phyloP scores from a whole-genome alignment of 2,888 invertebrate genomes.

The Cryptophagus acutangulus region DNA sequence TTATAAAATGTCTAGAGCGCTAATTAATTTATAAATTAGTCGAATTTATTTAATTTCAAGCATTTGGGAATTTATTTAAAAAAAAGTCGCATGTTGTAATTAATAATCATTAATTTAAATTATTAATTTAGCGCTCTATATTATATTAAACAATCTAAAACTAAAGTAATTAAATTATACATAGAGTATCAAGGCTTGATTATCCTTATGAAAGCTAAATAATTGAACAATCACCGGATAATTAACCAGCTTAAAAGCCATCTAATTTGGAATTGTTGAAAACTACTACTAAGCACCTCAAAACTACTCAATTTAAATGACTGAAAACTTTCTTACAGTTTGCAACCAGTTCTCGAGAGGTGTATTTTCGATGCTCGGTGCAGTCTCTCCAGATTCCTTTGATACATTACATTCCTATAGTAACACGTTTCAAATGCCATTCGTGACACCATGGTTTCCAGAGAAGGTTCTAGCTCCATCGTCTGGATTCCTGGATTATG shows the following conservation, averaged over 20 bases:
- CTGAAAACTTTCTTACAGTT: conserved; percentile 55
- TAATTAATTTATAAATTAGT: no score
- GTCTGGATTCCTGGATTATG: conserved; percentile 83
- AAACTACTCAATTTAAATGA: no score
- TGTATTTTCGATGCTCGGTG: conserved; percentile 85
- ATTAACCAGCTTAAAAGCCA: conserved; percentile 4
- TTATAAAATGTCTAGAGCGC: no score
- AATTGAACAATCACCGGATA: neutral
- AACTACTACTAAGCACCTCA: neutral
- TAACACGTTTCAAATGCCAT: conserved; percentile 93
- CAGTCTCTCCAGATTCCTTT: conserved; percentile 89
- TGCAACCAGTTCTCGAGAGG: conserved; percentile 87
- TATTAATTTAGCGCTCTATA: neutral
- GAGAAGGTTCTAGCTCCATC: conserved; percentile 87
- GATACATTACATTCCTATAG: conserved; percentile 91
- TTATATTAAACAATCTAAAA: neutral
- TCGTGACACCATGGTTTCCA: conserved; percentile 90
- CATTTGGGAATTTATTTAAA: conserved; percentile 1
- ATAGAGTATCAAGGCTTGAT: no score
- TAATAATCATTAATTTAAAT: no score
- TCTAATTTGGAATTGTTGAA: neutral
- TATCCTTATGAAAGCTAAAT: no score
- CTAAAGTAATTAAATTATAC: no score
- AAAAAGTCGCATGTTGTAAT: no score
- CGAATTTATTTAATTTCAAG: no score